A percentile compares a stretch with the other conserved stretches of the same genome.
phyloP scores from a whole-genome alignment of 1,140 invertebrate species.

The Nymphalis io region DNA sequence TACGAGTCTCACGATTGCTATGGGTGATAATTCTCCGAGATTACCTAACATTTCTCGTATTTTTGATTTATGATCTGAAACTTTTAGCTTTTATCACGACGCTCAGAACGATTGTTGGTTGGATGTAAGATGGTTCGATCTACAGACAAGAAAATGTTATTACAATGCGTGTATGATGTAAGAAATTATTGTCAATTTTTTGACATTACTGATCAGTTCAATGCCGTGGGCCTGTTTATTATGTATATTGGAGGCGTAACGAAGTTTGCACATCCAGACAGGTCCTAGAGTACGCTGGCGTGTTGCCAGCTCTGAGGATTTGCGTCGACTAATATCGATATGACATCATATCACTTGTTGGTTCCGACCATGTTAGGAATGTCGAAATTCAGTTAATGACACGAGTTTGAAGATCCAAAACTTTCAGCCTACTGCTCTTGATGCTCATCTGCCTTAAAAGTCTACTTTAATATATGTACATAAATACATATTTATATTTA shows the following conservation, averaged over 20 bases:
- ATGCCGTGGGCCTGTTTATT: background rate
- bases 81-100: background rate
- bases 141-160: background rate
- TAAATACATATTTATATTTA: too few relatives aligned
- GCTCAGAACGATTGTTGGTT: background rate
- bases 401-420: background rate
- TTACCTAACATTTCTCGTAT: conserved; percentile 10
- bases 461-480: too few relatives aligned
- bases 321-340: conserved; percentile 29
- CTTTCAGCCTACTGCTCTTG: background rate
- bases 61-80: background rate
- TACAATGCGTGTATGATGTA: background rate
- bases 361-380: conserved; percentile 16
- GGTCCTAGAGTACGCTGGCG: conserved; percentile 28
- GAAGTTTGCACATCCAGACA: conserved; percentile 12
- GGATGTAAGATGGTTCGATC: too few relatives aligned
- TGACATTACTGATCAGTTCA: background rate
- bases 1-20: background rate
- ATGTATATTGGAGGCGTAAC: conserved; percentile 14
- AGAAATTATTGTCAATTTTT: background rate
- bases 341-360: conserved; percentile 32
- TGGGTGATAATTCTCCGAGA: conserved; percentile 3
- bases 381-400: background rate
- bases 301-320: conserved; percentile 23
- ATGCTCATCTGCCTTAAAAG: too few relatives aligned